Conservation (phyloP, 2,797 vertebrate species). For the Melopsittacus undulatus region DNA sequence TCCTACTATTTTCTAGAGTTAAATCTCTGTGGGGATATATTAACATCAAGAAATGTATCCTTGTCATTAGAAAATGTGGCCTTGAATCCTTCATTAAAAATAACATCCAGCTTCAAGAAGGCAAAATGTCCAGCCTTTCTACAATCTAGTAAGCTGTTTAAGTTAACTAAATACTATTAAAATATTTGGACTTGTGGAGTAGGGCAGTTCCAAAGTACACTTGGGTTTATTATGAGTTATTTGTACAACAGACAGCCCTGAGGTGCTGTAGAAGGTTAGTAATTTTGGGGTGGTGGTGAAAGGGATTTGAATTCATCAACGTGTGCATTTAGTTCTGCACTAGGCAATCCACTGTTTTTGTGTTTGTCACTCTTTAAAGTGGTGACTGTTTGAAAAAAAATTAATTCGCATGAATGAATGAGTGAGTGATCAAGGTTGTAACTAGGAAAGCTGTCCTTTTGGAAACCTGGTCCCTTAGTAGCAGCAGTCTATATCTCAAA, state of each 20-base stretch:
- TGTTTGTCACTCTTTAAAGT: not conserved
- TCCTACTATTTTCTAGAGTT: slow-evolving; percentile 67
- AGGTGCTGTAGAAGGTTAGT: not conserved
- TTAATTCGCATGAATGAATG: rapidly evolving
- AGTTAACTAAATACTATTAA: not conserved
- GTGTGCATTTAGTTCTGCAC: not conserved
- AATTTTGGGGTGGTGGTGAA: not conserved
- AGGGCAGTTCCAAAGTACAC: not conserved
- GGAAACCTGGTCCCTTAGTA: not conserved
- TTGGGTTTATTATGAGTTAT: not conserved
- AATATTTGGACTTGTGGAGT: rapidly evolving
- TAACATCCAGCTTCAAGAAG: slow-evolving; percentile 80
- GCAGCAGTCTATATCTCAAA: not conserved
- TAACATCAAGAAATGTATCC: slow-evolving; percentile 52
- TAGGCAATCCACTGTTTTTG: rapidly evolving
- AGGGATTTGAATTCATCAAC: not conserved
- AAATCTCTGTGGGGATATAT: slow-evolving; percentile 71
- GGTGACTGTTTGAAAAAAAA: not conserved
- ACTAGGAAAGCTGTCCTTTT: not conserved
- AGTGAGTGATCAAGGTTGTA: not conserved
- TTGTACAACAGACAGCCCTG: not conserved
- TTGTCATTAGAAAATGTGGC: slow-evolving; percentile 65
- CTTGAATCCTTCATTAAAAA: slow-evolving; percentile 75
- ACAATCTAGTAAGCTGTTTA: slow-evolving; percentile 78
- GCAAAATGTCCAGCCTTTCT: slow-evolving; percentile 68